Base-by-base conservation (phyloP, 1,140 invertebrate species). In the Tetramorium alpestre region DNA sequence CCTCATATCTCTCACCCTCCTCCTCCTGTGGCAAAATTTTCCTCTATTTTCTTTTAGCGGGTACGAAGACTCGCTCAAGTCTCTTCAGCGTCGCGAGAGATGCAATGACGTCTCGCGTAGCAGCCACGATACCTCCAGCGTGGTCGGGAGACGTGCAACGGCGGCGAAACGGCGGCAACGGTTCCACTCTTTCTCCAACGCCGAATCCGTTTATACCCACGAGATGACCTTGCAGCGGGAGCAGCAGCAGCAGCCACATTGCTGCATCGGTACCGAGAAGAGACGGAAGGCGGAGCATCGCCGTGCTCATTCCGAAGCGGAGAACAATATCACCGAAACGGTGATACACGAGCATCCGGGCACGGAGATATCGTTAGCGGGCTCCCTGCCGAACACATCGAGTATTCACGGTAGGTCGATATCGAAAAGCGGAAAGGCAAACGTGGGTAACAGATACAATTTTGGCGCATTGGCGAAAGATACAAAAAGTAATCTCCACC, bases 1-100 rank as follows among this genome's bases (percentile, higher is more conserved):
- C 41, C 7, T 58, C 10, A 13, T 58, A 58, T 11, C 16, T 47
- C 16, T 60, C 41, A 22, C 18, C 13, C 25, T 44, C 38, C 13
- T 22, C 11, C 2, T n/a, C 2, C 6, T 22, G 44, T 49, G 13
- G 28, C 47, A 41, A 22, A 60, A 47, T 41, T n/a, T 49, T 58
- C 70, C 11, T 81, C 7, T 28, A 58, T 69, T 22, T 54, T 65
- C 56, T 93, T 93, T 47, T 80, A 95, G 94, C 54, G 94, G 93
- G 7, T 95, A 95, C 90, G 95, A 95, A 76, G 95, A 95, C 69
- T 95, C 95, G 0, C 87, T 95, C 28, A 95, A 94, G 73, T 95
- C 95, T 0, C 87, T 94, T 25, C 93, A 93, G 33, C 93, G 92
- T n/a, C 90, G 89, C 51, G 91, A 90, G 72, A 82, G 92, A 56